Percentiles rank a stretch among this genome's conserved stretches.
Conservation (phyloP, 2,797 vertebrate genomes). For the Enteromius mattozi region DNA sequence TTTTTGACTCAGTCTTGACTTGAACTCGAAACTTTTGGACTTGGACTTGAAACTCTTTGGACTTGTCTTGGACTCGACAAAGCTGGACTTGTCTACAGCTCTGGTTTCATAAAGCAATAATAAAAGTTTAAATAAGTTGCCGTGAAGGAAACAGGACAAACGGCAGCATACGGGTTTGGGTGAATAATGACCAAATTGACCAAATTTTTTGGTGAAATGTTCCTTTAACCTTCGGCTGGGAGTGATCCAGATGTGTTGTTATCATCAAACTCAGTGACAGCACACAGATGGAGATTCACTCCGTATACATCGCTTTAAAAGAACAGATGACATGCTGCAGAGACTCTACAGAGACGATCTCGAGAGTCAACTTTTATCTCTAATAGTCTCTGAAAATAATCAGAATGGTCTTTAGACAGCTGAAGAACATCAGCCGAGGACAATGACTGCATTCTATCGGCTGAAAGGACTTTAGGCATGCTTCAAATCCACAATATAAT, state of each 20-base stretch:
- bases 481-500: not conserved
- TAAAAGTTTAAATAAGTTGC: not conserved
- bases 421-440: not conserved
- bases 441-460: not conserved
- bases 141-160: not conserved
- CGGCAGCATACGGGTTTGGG: not conserved
- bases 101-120: not conserved
- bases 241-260: not conserved
- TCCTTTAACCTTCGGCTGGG: not conserved
- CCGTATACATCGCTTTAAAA: not conserved
- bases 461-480: not conserved
- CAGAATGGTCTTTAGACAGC: not conserved
- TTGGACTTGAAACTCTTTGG: too few relatives aligned
- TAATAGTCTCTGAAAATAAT: constrained; percentile 1
- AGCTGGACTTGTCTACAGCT: too few relatives aligned
- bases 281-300: not conserved
- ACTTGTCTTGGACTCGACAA: too few relatives aligned
- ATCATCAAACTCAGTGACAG: not conserved
- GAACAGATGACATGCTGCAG: not conserved
- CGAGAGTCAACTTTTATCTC: not conserved
- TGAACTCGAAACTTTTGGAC: too few relatives aligned
- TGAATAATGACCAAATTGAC: not conserved
- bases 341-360: not conserved
- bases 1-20: too few relatives aligned
- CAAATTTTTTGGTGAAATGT: not conserved